A percentile compares a stretch with the other conserved stretches of the same genome.
These are phyloP conservation scores for Oreotragus oreotragus DNA, from an alignment of 2,113 vertebrate genomes.

Conservation along the genomic window DNA sequence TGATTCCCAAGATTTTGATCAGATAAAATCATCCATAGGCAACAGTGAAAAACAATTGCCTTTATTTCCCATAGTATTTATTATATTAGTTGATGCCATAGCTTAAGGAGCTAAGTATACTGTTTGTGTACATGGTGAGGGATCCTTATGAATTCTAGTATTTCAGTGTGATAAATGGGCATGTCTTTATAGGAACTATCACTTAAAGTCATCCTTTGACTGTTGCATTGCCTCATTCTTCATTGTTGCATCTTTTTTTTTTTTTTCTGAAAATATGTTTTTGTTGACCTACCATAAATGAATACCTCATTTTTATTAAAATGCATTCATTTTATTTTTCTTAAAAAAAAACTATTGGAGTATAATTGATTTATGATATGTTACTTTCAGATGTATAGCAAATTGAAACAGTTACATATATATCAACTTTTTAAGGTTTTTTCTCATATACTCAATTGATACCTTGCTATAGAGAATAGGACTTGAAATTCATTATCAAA, in stretches of 20 bases:
- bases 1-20: background rate
- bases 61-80: background rate
- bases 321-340: background rate
- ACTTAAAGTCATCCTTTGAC: background rate
- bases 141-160: background rate
- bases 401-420: background rate
- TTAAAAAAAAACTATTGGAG: background rate
- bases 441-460: background rate
- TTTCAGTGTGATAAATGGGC: background rate
- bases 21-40: background rate
- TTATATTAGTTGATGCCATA: background rate
- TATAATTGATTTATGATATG: background rate
- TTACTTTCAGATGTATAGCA: background rate
- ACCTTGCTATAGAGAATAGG: background rate
- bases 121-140: fast-evolving
- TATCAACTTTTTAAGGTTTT: background rate
- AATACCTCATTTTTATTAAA: background rate
- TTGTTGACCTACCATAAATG: background rate
- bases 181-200: background rate
- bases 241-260: background rate
- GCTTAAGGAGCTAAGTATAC: background rate
- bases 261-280: background rate
- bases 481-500: background rate
- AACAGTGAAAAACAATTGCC: background rate
- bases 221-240: background rate